Percentiles rank a stretch among this genome's conserved stretches.
Conservation (phyloP, 2,113 vertebrate genomes). For the Vireo altiloquus region DNA sequence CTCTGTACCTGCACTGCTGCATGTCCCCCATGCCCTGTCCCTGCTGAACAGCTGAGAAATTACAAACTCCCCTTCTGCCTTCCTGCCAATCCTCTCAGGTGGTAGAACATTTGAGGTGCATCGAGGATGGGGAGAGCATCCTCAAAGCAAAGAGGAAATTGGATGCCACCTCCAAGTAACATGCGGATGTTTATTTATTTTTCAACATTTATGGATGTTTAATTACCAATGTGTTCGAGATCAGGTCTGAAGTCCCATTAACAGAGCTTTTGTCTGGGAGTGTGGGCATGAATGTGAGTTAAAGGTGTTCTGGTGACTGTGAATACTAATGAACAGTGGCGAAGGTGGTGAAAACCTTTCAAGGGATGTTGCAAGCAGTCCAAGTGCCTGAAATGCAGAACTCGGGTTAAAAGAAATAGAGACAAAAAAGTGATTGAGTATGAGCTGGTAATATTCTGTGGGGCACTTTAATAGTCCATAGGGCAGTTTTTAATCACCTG, state of each 20-base stretch:
- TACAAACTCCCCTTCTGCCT: not conserved
- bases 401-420: not conserved
- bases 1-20: not conserved
- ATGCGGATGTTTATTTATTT: not conserved
- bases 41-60: not conserved
- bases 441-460: not conserved
- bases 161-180: not conserved
- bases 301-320: not conserved
- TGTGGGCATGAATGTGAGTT: not conserved
- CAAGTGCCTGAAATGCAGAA: not conserved
- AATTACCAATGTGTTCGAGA: fast-evolving
- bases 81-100: not conserved
- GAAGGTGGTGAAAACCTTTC: not conserved
- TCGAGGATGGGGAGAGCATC: not conserved
- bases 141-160: not conserved
- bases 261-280: not conserved
- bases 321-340: not conserved
- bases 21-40: not conserved
- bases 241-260: not conserved
- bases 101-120: not conserved
- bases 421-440: not conserved
- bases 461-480: not conserved
- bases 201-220: not conserved
- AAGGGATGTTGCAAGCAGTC: not conserved
- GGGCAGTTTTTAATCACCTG: not conserved